Evolutionary conservation across 2,113 vertebrate species (phyloP), one percentile per base, ranked within the genome.

Genomic region (Aplodontia rufa): DNA sequence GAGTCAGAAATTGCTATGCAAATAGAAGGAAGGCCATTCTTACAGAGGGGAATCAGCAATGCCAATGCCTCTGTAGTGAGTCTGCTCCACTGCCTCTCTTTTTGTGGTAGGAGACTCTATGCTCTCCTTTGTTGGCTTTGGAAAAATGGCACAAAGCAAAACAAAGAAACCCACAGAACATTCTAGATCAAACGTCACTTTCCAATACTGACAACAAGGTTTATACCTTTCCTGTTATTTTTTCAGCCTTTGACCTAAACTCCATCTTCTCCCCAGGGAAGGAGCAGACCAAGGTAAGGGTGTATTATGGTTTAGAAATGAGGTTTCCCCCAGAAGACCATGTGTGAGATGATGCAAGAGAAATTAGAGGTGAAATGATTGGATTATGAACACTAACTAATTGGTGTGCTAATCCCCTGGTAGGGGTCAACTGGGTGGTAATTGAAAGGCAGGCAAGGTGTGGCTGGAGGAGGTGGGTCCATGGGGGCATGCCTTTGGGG

Each of bases 181-280:
- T 58, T 87, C 69, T 32, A 85, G 68, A 14, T 62, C 60, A 96
- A 90, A 68, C 12, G 13, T 94, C 12, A 66, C 88, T 93, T 96
- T 8, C 37, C 37, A 83, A 16, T 20, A 58, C 42, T 68, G n/a
- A 78, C 22, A 75, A 75, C 68, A 85, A 85, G 69, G 37, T 32
- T 53, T 32, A 53, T 62, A 76, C 30, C 10, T 68, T 72, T 74
- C 83, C 58, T 26, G 6, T 84, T 40, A 62, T 10, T 19, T n/a
- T n/a, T n/a, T n/a, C n/a, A 51, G 81, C 28, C 32, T 75, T 68
- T 16, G 32, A 42, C 17, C 92, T 96, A 51, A 83, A 75, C 10
- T 76, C n/a, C 6, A 71, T n/a, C 80, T 8, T 96, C 19, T 90
- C n/a, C 8, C 32, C 24, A 75, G 16, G 45, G 4, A 22, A 91